Evolutionary conservation across 2,113 vertebrate species (phyloP).

Genomic region (Xiphophorus couchianus): DNA sequence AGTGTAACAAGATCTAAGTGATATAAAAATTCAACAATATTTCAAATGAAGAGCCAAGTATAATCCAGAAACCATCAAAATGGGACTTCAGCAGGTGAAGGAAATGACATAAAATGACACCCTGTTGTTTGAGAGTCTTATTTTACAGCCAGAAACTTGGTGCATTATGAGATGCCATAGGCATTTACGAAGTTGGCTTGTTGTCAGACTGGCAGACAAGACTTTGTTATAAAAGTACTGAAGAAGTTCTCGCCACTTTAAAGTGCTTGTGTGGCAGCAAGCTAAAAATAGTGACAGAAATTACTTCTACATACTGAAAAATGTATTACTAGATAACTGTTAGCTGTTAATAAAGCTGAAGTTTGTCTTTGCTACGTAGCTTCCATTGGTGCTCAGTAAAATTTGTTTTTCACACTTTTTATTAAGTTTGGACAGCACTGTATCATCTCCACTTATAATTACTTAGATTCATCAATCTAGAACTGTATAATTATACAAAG

Average conservation of each 20-base stretch:
- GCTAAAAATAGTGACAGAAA: not conserved
- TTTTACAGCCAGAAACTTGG: not conserved
- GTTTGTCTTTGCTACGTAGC: not conserved
- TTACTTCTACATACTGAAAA: too few relatives aligned
- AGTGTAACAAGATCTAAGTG: too few relatives aligned
- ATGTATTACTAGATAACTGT: not conserved
- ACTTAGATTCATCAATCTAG: too few relatives aligned
- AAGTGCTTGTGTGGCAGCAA: not conserved
- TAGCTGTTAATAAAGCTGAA: not conserved
- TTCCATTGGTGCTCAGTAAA: not conserved
- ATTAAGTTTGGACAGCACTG: too few relatives aligned
- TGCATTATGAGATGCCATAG: not conserved
- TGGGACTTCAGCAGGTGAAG: too few relatives aligned
- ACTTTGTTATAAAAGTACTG: not conserved
- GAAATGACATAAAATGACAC: not conserved
- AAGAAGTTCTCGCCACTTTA: not conserved
- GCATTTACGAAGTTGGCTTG: not conserved
- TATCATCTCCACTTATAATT: too few relatives aligned
- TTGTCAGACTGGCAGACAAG: not conserved
- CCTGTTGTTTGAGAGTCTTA: not conserved
- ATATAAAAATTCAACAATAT: too few relatives aligned
- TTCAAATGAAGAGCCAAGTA: too few relatives aligned
- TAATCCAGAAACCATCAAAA: too few relatives aligned
- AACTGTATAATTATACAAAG: too few relatives aligned
- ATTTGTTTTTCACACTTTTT: too few relatives aligned